A percentile compares a stretch with the other conserved stretches of the same genome.
phyloP scores from a whole-genome alignment of 1,140 invertebrate species.

The Stegodyphus mimosarum region DNA sequence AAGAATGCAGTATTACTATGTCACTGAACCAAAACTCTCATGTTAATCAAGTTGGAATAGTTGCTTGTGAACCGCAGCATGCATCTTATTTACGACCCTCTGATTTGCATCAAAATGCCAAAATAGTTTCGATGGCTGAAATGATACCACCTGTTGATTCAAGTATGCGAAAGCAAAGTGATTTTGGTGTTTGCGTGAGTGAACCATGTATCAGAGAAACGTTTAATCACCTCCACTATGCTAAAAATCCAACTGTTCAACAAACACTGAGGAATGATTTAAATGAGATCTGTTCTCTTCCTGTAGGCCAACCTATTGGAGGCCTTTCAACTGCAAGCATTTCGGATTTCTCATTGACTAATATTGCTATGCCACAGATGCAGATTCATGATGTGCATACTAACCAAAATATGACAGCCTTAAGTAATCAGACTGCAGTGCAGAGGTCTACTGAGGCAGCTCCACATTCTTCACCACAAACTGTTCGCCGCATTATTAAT shows the following conservation, averaged over 20 bases:
- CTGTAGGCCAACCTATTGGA: not conserved
- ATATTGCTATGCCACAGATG: constrained; percentile 16
- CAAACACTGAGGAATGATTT: constrained; percentile 3
- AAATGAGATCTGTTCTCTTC: constrained; percentile 7
- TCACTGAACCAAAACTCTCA: constrained; percentile 7
- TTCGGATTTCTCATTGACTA: constrained; percentile 23
- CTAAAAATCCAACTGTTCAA: not conserved
- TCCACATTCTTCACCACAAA: constrained; percentile 44
- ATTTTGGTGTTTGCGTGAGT: constrained; percentile 7
- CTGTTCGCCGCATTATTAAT: constrained; percentile 45
- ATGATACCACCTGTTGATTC: not conserved
- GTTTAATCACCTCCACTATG: not conserved
- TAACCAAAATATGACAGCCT: constrained; percentile 28
- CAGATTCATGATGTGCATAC: constrained; percentile 34
- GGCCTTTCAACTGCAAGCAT: not conserved
- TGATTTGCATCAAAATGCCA: constrained; percentile 7
- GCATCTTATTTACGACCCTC: not conserved
- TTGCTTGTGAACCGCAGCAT: not conserved
- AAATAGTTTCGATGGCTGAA: not conserved
- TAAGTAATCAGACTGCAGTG: constrained; percentile 21
- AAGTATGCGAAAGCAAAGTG: constrained; percentile 2
- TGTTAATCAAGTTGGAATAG: constrained; percentile 4
- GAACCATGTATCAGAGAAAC: constrained; percentile 9
- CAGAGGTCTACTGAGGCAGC: constrained; percentile 15
- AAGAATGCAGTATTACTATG: constrained; percentile 1